These are phyloP conservation scores for Sphenopsis melanotis DNA, from an alignment of 2,797 vertebrate genomes.

Conservation along the genomic window DNA sequence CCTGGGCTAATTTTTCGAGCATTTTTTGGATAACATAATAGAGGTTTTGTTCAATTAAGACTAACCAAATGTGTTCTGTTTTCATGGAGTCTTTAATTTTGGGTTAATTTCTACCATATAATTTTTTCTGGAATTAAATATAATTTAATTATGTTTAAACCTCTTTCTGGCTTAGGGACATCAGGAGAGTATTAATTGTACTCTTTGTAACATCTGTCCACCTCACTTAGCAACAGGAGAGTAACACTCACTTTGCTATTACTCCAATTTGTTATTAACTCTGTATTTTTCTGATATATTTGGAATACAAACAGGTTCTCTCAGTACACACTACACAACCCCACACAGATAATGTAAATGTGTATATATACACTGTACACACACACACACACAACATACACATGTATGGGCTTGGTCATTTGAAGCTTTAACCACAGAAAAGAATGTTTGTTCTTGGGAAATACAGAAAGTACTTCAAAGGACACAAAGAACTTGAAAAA, in stretches of 20 bases:
- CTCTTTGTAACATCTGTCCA: constrained; percentile 36
- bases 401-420: not conserved
- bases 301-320: not conserved
- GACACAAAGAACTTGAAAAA: not conserved
- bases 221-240: constrained; percentile 19
- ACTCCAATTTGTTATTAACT: not conserved
- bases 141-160: not conserved
- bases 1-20: not conserved
- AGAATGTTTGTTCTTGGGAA: not conserved
- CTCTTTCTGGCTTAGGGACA: constrained; percentile 33
- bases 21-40: not conserved
- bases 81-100: constrained; percentile 16
- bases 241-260: not conserved
- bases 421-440: not conserved
- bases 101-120: constrained; percentile 25
- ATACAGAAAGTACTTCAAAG: not conserved
- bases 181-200: constrained; percentile 52
- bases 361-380: not conserved
- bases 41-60: not conserved
- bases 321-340: not conserved
- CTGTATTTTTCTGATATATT: not conserved
- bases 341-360: not conserved
- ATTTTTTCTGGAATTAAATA: constrained; percentile 39
- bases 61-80: not conserved
- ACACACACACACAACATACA: not conserved